Evolutionary conservation across 2,797 vertebrate species (phyloP).

Genomic region (Anguilla pacifica): DNA sequence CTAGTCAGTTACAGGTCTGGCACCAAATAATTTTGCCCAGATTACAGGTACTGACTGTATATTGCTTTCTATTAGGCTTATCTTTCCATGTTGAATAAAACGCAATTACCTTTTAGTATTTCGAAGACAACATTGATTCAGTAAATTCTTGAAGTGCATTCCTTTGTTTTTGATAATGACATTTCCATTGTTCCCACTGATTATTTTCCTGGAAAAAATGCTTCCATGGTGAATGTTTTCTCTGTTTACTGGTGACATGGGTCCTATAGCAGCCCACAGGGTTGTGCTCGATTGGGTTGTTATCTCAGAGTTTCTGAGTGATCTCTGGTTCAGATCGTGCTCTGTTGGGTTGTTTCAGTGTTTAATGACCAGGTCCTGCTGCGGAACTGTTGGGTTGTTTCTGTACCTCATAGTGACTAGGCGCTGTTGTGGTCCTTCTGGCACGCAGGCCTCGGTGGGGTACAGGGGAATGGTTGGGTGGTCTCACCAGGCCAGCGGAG

Average conservation of each 20-base stretch:
- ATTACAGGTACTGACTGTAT: not conserved
- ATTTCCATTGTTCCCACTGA: not conserved
- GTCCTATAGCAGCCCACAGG: not conserved
- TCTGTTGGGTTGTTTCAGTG: not conserved
- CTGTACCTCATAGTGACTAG: not conserved
- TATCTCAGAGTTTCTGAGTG: not conserved
- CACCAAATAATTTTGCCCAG: not conserved
- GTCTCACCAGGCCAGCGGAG: constrained; percentile 88
- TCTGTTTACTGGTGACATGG: not conserved
- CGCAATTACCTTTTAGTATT: not conserved
- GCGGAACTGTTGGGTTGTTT: not conserved
- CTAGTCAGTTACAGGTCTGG: not conserved
- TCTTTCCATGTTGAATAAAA: not conserved
- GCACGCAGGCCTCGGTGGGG: not conserved
- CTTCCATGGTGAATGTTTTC: not conserved
- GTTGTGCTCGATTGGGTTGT: not conserved
- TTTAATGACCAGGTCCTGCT: not conserved
- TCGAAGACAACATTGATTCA: not conserved
- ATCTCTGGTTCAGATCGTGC: not conserved
- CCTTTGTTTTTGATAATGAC: not conserved
- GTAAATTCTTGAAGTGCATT: not conserved
- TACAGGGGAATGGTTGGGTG: not conserved
- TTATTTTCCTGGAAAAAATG: not conserved
- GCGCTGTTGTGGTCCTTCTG: not conserved
- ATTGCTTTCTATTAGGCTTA: not conserved